Base-by-base conservation (phyloP, 1,140 invertebrate species). In the Drosophila gunungcola region DNA sequence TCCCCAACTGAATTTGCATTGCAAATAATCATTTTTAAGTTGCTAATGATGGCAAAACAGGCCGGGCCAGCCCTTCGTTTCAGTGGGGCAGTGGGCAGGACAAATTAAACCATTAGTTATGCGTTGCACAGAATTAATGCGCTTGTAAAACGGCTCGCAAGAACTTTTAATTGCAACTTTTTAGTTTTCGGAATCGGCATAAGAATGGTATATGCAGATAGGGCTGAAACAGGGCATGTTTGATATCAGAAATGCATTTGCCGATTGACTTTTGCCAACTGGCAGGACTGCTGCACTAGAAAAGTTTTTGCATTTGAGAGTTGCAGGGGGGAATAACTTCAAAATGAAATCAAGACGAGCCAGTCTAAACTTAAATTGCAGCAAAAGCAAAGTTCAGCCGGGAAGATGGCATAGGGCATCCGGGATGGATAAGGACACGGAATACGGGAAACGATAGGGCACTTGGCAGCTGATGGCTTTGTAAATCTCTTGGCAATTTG, bases 101-200 rank as follows among this genome's bases (percentile, higher is more conserved):
- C 36, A 82, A 88, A 86, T 88, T 86, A 88, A 86, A 83, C 88
- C 83, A 83, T 86, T 86, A 88, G 83, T 88, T 86, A 86, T 86
- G 83, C 83, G 74, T 61, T 82, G 79, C 73, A 65, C 54, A 69
- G 62, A 82, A 83, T 88, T 88, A 82, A 82, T 78, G 79, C 79
- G 69, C 69, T 82, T 82, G 78, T 78, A 85, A 70, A 76, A 63
- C 45, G 41, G 39, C 60, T 46, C 73, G 45, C 79, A 67, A 58
- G 45, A 79, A 86, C 45, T 82, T 86, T 86, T 88, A 88, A 86
- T 88, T 86, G 67, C 75, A 72, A 73, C 38, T 76, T 60, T 78
- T 10, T 46, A 63, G 25, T 58, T 75, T 51, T 56, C n/a, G 32
- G 38, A 45, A 29, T 49, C 39, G 48, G 29, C 63, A 49, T 65